Evolutionary conservation across 2,888 invertebrate genomes (phyloP), one percentile per base, ranked within the genome.

Genomic region (Drosophila gaucha): DNA sequence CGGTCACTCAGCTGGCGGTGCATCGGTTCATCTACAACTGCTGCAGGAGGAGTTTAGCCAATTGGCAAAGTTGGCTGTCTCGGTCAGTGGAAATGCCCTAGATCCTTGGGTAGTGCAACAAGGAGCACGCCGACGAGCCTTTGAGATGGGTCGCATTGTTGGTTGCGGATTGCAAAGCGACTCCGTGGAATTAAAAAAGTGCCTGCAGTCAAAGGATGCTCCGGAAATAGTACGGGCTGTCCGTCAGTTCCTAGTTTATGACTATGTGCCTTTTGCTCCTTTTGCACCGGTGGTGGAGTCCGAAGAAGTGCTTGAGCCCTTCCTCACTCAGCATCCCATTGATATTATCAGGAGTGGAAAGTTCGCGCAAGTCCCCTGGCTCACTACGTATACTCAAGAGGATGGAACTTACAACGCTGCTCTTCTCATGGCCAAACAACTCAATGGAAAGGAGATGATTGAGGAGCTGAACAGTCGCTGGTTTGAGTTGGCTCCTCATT

Each of bases 1-100:
- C 0, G 96, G 96, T 3, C 93, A 94, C 86, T 96, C 96, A 3
- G 95, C 96, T 0, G 96, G 96, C 0, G 96, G 94, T 26, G 95
- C 94, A 6, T 95, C 96, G 77, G 95, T 95, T 0, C 95, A 96
- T 89, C 94, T 95, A 68, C 96, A 96, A 73, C 94, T 94, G 72
- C 78, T 96, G n/a, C 94, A 95, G 0, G 94, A 94, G 9, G 65
- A 84, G 3, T 75, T 89, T 1, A 55, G 62, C 12, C 47, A 76
- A 2, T 8, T 83, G 30, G 86, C 86, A 0, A 83, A 62, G 16
- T 69, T 30, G 10, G 80, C 86, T 0, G 44, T 68, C 2, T 95
- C 95, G 0, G 93, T 94, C 89, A 96, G 96, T 84, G 96, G 96
- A 0, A 93, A 94, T 2, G 94, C 95, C 0, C 92, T 96, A 10